These are phyloP conservation scores for Rallus limicola DNA, from an alignment of 2,113 vertebrate genomes.

Conservation along the genomic window DNA sequence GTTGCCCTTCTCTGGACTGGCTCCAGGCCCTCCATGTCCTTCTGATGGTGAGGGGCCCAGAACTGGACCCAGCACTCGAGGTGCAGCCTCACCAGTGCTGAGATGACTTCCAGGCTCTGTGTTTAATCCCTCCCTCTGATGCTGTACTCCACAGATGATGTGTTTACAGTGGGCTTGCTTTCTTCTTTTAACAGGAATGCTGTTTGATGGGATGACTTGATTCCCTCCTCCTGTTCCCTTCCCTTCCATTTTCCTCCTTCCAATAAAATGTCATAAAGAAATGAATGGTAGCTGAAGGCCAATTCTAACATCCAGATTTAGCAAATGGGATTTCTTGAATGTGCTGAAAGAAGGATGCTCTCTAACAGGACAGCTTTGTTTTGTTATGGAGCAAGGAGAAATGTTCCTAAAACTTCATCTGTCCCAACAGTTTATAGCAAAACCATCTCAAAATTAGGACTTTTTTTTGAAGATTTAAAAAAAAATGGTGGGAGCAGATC, in stretches of 20 bases:
- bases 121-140: too few relatives aligned
- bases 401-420: background rate
- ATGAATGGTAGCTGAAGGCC: background rate
- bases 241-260: background rate
- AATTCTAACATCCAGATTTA: slow-evolving; percentile 21
- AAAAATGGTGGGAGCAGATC: too few relatives aligned
- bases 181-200: background rate
- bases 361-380: background rate
- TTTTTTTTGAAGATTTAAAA: background rate
- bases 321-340: background rate
- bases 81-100: too few relatives aligned
- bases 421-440: background rate
- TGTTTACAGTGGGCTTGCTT: background rate
- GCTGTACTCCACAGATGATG: too few relatives aligned
- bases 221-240: slow-evolving; percentile 27
- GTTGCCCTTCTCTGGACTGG: too few relatives aligned
- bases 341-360: background rate
- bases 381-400: background rate
- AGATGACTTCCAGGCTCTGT: too few relatives aligned
- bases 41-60: too few relatives aligned
- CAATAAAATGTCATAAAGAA: slow-evolving; percentile 18
- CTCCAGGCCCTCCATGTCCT: too few relatives aligned
- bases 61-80: too few relatives aligned
- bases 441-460: background rate
- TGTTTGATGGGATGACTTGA: background rate